phyloP scores from a whole-genome alignment of 2,113 vertebrate species.

The Bubo scandiacus region DNA sequence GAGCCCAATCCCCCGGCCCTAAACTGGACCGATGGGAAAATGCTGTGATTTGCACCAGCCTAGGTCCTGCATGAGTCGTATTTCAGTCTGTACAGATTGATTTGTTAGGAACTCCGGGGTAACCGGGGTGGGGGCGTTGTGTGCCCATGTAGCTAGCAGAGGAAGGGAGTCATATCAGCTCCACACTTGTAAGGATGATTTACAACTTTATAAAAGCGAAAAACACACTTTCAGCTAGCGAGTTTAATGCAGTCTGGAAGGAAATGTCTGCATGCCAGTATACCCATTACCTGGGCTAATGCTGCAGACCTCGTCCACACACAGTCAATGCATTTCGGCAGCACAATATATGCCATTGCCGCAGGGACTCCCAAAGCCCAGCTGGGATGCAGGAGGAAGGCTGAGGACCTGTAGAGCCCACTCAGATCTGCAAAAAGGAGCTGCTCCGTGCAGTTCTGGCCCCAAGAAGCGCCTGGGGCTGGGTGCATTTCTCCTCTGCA shows the following conservation, averaged over 20 bases:
- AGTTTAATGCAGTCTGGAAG: neutral
- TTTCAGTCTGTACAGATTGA: accelerated
- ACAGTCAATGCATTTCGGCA: accelerated
- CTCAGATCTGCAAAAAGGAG: too few species aligned
- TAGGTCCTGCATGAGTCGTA: neutral
- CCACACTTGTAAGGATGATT: neutral
- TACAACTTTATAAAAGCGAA: neutral
- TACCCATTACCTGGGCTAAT: neutral
- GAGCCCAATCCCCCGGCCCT: neutral
- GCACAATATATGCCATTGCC: accelerated
- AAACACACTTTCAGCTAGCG: neutral
- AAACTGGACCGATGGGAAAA: neutral
- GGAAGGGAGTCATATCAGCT: neutral
- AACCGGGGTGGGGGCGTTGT: accelerated
- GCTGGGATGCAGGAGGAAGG: neutral
- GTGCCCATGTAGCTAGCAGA: neutral
- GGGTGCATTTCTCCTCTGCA: neutral
- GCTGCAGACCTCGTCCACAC: neutral
- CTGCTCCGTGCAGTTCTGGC: accelerated
- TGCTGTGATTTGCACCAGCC: neutral
- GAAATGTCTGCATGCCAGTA: neutral
- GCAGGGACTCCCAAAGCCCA: accelerated
- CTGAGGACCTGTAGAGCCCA: neutral
- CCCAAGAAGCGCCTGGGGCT: neutral
- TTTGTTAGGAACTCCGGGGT: neutral